Evolutionary conservation across 2,797 vertebrate genomes (phyloP).

Genomic region (Clangula hyemalis): DNA sequence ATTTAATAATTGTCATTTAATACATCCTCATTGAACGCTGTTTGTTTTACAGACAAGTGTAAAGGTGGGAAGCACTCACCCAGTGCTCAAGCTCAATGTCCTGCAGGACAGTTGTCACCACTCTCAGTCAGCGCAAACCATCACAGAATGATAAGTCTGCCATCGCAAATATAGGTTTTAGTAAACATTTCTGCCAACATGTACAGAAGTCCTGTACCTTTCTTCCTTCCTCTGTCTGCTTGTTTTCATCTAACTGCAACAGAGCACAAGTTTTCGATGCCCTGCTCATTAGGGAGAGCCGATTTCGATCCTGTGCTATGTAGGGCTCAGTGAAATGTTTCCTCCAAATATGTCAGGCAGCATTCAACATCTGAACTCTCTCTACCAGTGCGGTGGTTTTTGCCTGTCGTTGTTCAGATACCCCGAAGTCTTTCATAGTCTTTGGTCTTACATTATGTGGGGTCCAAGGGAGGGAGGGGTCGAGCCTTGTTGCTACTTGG

Average conservation of each 20-base stretch:
- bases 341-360: neutral
- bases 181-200: neutral
- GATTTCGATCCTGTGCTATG: neutral
- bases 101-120: neutral
- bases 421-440: neutral
- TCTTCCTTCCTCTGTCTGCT: neutral
- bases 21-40: neutral
- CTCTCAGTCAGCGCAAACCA: neutral
- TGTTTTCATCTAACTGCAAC: neutral
- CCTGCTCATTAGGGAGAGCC: neutral
- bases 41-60: neutral
- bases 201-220: neutral
- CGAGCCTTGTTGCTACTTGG: neutral
- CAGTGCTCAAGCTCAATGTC: neutral
- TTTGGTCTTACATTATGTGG: neutral
- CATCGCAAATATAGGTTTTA: neutral
- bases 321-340: neutral
- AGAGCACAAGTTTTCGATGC: neutral
- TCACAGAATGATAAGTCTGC: neutral
- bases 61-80: neutral
- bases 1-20: neutral
- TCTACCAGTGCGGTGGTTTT: neutral
- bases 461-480: neutral
- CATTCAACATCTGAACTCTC: neutral
- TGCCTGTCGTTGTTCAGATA: neutral